Percentiles rank a stretch among this genome's conserved stretches.
phyloP scores from a whole-genome alignment of 2,797 vertebrate species.

The Psittacula derbiana region DNA sequence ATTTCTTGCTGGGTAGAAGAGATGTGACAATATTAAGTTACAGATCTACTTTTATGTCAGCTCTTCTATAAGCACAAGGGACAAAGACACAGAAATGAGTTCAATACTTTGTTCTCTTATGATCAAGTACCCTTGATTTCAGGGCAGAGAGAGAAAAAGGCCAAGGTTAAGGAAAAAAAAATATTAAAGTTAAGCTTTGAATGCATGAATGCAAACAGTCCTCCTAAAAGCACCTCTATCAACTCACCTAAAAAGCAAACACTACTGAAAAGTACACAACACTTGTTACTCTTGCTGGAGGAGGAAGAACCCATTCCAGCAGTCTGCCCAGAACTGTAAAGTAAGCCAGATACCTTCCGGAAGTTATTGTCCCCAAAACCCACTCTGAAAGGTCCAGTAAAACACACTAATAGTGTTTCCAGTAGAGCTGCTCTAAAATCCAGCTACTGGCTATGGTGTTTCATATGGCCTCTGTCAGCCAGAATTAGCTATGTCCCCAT shows the following conservation, averaged over 20 bases:
- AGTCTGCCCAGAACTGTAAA: background rate
- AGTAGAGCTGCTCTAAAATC: background rate
- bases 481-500: background rate
- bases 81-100: background rate
- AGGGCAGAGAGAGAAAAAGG: background rate
- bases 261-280: rapidly evolving
- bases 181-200: background rate
- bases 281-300: background rate
- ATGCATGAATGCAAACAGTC: background rate
- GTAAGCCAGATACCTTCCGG: background rate
- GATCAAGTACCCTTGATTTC: background rate
- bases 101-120: background rate
- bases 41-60: background rate
- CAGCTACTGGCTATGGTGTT: background rate
- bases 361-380: background rate
- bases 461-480: background rate
- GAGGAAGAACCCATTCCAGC: background rate
- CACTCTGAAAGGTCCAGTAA: background rate
- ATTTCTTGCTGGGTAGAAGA: background rate
- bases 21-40: background rate
- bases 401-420: background rate
- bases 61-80: background rate
- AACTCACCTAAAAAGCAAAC: background rate
- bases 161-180: background rate
- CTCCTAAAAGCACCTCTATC: background rate